These are phyloP conservation scores for Montipora cactus DNA, from an alignment of 64 coral and sea anemone genomes.

Conservation along the genomic window DNA sequence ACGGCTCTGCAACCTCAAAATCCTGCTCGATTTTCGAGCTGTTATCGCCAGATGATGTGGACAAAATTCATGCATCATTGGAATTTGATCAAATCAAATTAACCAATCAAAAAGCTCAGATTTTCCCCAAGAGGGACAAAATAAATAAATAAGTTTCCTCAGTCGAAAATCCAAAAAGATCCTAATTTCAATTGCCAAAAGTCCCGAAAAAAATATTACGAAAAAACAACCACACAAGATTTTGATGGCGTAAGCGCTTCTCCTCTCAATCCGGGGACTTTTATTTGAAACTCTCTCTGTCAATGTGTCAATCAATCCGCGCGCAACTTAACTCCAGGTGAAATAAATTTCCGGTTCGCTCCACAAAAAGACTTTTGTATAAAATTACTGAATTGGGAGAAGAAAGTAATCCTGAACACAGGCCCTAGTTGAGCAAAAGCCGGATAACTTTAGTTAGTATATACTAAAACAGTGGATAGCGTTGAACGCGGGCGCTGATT, in stretches of 20 bases:
- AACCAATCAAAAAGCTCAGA: too few species aligned
- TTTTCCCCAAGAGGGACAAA: too few species aligned
- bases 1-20: too few species aligned
- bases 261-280: not conserved
- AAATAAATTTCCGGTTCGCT: not conserved
- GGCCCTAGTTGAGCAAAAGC: too few species aligned
- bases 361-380: not conserved
- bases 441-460: too few species aligned
- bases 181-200: conserved; percentile 16
- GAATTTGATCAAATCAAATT: too few species aligned
- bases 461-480: too few species aligned
- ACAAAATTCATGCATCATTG: too few species aligned
- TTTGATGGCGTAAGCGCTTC: not conserved
- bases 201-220: not conserved
- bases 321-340: not conserved
- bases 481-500: too few species aligned
- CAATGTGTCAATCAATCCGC: not conserved
- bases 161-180: conserved; percentile 19
- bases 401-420: conserved; percentile 2
- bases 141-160: not conserved
- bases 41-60: too few species aligned
- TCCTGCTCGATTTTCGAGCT: too few species aligned
- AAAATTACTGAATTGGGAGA: not conserved
- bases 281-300: not conserved
- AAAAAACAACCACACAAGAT: conserved; percentile 8